Percentiles rank a stretch among this genome's conserved stretches.
Conservation (phyloP, 2,888 invertebrate genomes). For the Lasioglossum malachurum region DNA sequence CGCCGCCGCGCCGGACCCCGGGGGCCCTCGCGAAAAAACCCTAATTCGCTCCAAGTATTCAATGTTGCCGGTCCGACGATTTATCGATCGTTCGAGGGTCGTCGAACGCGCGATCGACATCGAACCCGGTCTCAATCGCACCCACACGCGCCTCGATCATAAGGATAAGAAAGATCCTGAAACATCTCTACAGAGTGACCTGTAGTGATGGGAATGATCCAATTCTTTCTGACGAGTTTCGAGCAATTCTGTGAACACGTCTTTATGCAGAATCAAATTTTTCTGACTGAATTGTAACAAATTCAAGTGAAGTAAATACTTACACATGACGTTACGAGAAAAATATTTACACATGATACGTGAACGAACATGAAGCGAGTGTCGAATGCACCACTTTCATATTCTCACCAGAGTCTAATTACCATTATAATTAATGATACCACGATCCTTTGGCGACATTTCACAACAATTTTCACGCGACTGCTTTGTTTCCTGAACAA, state of each 20-base stretch:
- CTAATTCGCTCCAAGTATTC: not conserved
- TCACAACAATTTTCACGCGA: not conserved
- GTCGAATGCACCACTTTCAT: not conserved
- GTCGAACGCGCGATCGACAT: conserved; percentile 7
- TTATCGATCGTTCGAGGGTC: not conserved
- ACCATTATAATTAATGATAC: too few relatives aligned
- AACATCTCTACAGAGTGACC: not conserved
- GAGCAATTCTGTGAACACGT: not conserved
- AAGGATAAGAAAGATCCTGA: not conserved
- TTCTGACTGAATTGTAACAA: not conserved
- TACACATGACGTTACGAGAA: too few relatives aligned
- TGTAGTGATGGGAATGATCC: not conserved
- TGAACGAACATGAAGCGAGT: not conserved
- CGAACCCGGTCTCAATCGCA: not conserved
- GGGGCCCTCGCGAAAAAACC: not conserved
- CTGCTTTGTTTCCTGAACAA: not conserved
- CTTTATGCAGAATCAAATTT: not conserved
- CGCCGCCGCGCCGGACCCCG: not conserved
- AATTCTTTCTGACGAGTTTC: not conserved
- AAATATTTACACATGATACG: not conserved
- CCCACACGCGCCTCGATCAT: not conserved
- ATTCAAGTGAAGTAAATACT: not conserved
- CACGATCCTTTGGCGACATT: not conserved
- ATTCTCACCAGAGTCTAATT: not conserved
- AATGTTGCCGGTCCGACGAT: not conserved